Evolutionary conservation across 2,113 vertebrate species (phyloP), one percentile per base, ranked within the genome.

Genomic region (Brienomyrus longianalis): DNA sequence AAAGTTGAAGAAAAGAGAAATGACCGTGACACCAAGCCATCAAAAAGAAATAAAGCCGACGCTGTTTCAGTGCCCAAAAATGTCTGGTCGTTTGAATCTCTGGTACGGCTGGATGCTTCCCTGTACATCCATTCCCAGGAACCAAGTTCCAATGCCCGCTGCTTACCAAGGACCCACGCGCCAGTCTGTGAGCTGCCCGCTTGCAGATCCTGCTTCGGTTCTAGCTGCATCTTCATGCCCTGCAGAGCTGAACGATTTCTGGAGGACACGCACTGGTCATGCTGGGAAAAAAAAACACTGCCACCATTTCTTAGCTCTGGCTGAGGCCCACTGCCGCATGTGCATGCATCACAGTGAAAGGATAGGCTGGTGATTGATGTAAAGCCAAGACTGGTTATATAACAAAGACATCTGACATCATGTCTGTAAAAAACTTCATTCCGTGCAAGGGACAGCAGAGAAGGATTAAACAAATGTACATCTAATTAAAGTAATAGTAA

Each of bases 271-370:
- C 70, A 35, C 74, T 80, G 85, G 59, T 27, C 56, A 90, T 23
- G 43, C 56, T 86, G 83, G 39, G 83, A 1, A 86, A 52, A 70
- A 74, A 62, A 74, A 52, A 15, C 50, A 52, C 6, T 39, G 48
- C 19, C 43, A 51, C 83, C 52, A 1, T 70, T 70, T 31, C n/a
- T 70, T 45, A 19, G 13, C 85, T 59, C 21, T 51, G 56, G 31
- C 13, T 31, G 35, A 90, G 51, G 45, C 59, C 17, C 27, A 66
- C 39, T 5, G 15, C 47, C 74, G 89, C 89, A 90, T 86, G 89
- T 50, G 83, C 83, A 86, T 86, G 83, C 21, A 23, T 86, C 83
- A 86, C 83, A 27, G 5, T 27, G 6, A 19, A 21, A 27, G 48
- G 19, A 70, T 31, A 4, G 54, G 51, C 2, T 54, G 21, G 52